phyloP scores from a whole-genome alignment of 2,888 invertebrate species.

The Hirudinaria manillensis region DNA sequence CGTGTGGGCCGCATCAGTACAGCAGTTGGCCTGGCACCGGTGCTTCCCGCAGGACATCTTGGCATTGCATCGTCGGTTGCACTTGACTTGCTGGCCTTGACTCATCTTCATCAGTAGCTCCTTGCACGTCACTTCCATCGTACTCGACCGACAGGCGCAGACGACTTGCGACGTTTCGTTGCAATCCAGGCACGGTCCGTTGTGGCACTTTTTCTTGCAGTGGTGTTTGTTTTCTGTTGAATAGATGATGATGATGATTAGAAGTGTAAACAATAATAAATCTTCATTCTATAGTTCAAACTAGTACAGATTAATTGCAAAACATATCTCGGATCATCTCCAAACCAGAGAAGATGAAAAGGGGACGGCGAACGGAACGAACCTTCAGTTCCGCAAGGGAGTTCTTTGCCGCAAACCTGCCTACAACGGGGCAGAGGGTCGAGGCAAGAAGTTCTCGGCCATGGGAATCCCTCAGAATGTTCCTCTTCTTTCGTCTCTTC shows the following conservation, averaged over 20 bases:
- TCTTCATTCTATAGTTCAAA: background rate
- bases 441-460: constrained; percentile 44
- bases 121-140: constrained; percentile 56
- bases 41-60: constrained; percentile 55
- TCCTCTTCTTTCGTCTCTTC: constrained; percentile 2
- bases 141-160: constrained; percentile 57
- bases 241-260: background rate
- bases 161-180: constrained; percentile 44
- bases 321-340: too few species aligned
- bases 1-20: constrained; percentile 70
- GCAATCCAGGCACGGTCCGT: constrained; percentile 71
- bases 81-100: constrained; percentile 52
- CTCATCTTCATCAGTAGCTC: constrained; percentile 42
- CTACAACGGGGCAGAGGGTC: constrained; percentile 61
- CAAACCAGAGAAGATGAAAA: too few species aligned
- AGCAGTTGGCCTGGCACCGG: constrained; percentile 82
- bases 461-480: background rate
- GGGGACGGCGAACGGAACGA: too few species aligned
- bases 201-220: constrained; percentile 72
- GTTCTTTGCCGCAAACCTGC: constrained; percentile 65
- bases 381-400: constrained; percentile 65
- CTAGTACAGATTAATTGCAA: too few species aligned
- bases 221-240: constrained; percentile 57
- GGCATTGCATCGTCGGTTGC: constrained; percentile 83
- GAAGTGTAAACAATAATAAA: constrained; percentile 3